Percentiles rank a stretch among this genome's conserved stretches.
phyloP scores from a whole-genome alignment of 2,113 vertebrate genomes.

The Meleagris gallopavo region DNA sequence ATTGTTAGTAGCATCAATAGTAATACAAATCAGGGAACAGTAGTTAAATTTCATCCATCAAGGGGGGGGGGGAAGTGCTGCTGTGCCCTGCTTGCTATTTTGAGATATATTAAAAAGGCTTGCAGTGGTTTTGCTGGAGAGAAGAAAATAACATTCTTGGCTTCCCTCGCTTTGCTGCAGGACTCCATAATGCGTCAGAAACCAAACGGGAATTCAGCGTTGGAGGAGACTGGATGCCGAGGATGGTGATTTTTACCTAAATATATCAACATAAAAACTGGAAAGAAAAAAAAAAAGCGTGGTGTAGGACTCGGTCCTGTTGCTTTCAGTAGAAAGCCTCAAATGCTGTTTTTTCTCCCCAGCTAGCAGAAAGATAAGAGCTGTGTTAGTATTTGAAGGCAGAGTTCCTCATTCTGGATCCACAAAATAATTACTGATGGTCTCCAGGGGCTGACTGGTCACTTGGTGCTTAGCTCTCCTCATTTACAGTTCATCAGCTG shows the following conservation, averaged over 20 bases:
- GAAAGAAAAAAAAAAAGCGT: background rate
- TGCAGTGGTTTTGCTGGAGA: conserved; percentile 3
- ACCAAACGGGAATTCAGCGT: background rate
- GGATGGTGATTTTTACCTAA: background rate
- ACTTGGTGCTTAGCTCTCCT: conserved; percentile 29
- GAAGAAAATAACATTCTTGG: conserved; percentile 2
- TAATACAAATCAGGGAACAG: conserved; percentile 49
- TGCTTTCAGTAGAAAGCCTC: background rate
- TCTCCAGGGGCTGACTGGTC: conserved; percentile 17
- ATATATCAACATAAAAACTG: background rate
- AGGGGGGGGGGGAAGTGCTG: background rate
- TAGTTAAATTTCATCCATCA: conserved; percentile 41
- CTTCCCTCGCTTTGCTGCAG: background rate
- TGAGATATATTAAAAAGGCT: conserved; percentile 10
- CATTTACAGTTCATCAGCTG: conserved; percentile 39
- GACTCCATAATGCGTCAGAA: background rate
- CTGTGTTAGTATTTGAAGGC: background rate
- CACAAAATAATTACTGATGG: conserved; percentile 25
- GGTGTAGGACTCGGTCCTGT: background rate
- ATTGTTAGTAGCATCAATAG: background rate
- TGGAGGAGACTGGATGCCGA: rapidly evolving
- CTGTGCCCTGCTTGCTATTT: conserved; percentile 32
- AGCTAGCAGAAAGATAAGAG: background rate
- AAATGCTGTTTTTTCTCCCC: background rate
- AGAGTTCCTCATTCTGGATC: background rate